These are phyloP conservation scores for Drosophila sp. DNA, from an alignment of 1,140 invertebrate species.

Conservation along the genomic window DNA sequence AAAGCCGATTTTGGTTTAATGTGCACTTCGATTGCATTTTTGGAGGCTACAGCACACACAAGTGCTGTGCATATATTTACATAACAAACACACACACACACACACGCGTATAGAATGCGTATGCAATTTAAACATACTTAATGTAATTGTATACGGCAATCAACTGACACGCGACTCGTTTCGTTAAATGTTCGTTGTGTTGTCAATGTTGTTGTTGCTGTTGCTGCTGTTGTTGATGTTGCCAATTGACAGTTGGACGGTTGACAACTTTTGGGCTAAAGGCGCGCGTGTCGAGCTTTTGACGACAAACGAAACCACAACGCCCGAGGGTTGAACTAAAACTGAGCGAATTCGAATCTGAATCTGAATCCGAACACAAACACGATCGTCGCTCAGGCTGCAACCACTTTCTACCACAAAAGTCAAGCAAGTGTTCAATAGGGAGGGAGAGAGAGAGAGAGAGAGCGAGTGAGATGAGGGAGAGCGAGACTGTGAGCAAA, in stretches of 20 bases:
- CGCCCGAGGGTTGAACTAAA: slow-evolving; percentile 75
- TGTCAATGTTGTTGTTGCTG: slow-evolving; percentile 43
- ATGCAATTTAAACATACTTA: slow-evolving; percentile 54
- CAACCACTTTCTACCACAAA: slow-evolving; percentile 11
- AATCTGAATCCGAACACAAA: too few relatives aligned
- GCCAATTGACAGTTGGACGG: slow-evolving; percentile 45
- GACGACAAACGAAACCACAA: slow-evolving; percentile 50
- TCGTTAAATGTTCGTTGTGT: slow-evolving; percentile 65
- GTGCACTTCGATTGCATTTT: slow-evolving; percentile 67
- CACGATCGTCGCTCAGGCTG: slow-evolving; percentile 22
- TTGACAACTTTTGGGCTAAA: slow-evolving; percentile 76
- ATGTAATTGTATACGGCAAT: slow-evolving; percentile 55
- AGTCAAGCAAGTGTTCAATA: slow-evolving; percentile 14
- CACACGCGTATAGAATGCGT: slow-evolving; percentile 14
- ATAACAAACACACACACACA: slow-evolving; percentile 25
- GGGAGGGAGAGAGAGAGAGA: slow-evolving; percentile 25
- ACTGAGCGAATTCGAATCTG: too few relatives aligned
- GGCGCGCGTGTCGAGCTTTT: slow-evolving; percentile 20
- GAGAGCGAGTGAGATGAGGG: neutral
- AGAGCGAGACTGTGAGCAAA: neutral
- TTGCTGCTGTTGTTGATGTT: slow-evolving; percentile 46
- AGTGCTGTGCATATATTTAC: slow-evolving; percentile 24
- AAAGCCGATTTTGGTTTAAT: slow-evolving; percentile 68
- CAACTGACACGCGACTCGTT: slow-evolving; percentile 71
- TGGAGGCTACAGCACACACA: slow-evolving; percentile 63